Evolutionary conservation across 2,113 vertebrate genomes (phyloP).

Genomic region (Cinclus cinclus): DNA sequence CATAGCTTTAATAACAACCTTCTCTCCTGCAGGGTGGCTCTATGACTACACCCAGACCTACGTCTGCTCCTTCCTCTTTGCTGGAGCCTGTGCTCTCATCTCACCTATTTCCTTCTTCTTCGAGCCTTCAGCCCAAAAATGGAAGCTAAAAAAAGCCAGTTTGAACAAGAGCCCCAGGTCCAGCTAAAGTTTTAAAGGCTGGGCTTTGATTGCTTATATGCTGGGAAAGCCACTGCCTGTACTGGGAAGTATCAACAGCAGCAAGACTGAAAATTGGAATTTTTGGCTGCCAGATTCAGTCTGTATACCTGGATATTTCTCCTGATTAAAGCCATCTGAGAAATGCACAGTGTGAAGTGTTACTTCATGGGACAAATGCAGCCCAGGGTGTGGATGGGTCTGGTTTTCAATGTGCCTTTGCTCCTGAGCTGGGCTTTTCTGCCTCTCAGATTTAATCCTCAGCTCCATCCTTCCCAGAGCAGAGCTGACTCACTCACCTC

Average conservation of each 20-base stretch:
- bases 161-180: background rate
- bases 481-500: background rate
- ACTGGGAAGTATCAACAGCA: background rate
- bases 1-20: background rate
- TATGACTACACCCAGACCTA: conserved; percentile 92
- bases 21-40: conserved; percentile 83
- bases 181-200: background rate
- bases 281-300: background rate
- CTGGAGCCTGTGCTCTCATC: conserved; percentile 87
- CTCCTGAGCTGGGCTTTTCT: background rate
- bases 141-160: conserved; percentile 70
- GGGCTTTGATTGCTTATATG: rapidly evolving
- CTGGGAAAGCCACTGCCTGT: rapidly evolving
- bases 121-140: conserved; percentile 82
- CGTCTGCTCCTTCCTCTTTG: conserved; percentile 88
- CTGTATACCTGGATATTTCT: background rate
- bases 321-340: background rate
- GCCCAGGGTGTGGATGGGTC: rapidly evolving
- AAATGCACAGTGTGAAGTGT: rapidly evolving
- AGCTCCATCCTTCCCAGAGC: background rate
- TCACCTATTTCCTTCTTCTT: conserved; percentile 87
- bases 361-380: background rate
- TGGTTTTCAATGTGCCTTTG: rapidly evolving
- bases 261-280: background rate
- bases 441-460: rapidly evolving